Conservation (phyloP, 2,113 vertebrate species). For the Saccopteryx leptura region DNA sequence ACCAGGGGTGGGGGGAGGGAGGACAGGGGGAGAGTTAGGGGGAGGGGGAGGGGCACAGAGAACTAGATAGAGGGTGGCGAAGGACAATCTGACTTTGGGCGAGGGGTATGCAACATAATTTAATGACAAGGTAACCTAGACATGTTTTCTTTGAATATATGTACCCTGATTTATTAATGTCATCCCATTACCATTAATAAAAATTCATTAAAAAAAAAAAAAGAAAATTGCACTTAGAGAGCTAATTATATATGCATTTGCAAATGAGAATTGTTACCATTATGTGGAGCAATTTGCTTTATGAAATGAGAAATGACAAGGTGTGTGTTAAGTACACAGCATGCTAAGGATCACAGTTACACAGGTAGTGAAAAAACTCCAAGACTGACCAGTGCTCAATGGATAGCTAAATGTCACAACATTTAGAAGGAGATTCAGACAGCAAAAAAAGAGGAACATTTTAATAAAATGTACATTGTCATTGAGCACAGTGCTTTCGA, state of each 20-base stretch:
- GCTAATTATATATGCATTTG: not conserved
- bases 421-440: not conserved
- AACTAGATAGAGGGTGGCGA: no score
- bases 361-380: not conserved
- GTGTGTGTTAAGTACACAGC: not conserved
- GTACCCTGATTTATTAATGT: no score
- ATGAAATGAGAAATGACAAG: slow-evolving; percentile 23
- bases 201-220: no score
- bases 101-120: no score
- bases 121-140: no score
- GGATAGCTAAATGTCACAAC: not conserved
- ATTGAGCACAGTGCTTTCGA: not conserved
- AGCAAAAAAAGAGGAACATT: not conserved
- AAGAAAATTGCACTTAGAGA: not conserved
- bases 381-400: not conserved
- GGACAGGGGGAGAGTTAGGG: no score
- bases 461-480: not conserved
- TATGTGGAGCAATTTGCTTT: not conserved
- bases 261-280: not conserved
- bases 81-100: no score
- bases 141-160: no score
- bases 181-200: no score
- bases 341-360: not conserved
- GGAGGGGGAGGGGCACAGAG: no score
- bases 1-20: no score